These are phyloP conservation scores for Eupithecia tripunctaria DNA, from an alignment of 2,888 invertebrate species.

Conservation along the genomic window DNA sequence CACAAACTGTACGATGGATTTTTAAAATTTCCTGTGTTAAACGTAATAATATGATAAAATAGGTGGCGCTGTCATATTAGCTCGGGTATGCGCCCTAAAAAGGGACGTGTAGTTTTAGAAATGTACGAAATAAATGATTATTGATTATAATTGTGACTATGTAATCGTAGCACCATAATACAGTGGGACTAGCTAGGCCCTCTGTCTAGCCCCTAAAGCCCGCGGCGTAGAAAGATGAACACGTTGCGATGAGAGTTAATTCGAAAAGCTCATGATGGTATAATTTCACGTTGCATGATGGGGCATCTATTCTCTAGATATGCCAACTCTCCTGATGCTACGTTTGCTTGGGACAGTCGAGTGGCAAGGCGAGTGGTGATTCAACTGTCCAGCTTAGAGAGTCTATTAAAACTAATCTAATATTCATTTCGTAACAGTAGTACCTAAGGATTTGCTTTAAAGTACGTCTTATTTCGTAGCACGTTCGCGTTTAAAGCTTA, in stretches of 20 bases:
- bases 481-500: background rate
- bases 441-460: too few relatives aligned
- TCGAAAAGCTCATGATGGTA: constrained; percentile 14
- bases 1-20: too few relatives aligned
- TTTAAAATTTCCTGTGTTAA: too few relatives aligned
- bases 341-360: background rate
- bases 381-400: background rate
- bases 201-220: background rate
- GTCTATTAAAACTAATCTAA: background rate
- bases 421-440: background rate
- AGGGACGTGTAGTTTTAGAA: too few relatives aligned
- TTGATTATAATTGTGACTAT: background rate
- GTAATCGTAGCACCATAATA: background rate
- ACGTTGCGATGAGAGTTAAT: constrained; percentile 15
- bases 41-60: too few relatives aligned
- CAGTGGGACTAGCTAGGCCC: background rate
- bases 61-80: too few relatives aligned
- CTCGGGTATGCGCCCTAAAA: too few relatives aligned
- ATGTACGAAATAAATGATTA: too few relatives aligned
- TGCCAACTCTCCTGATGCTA: background rate
- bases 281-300: constrained; percentile 18
- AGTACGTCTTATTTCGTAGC: background rate
- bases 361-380: background rate
- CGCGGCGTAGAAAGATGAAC: constrained; percentile 17
- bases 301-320: constrained; percentile 1